Conservation (phyloP, 2,888 invertebrate species). For the Cantharis lateralis region DNA sequence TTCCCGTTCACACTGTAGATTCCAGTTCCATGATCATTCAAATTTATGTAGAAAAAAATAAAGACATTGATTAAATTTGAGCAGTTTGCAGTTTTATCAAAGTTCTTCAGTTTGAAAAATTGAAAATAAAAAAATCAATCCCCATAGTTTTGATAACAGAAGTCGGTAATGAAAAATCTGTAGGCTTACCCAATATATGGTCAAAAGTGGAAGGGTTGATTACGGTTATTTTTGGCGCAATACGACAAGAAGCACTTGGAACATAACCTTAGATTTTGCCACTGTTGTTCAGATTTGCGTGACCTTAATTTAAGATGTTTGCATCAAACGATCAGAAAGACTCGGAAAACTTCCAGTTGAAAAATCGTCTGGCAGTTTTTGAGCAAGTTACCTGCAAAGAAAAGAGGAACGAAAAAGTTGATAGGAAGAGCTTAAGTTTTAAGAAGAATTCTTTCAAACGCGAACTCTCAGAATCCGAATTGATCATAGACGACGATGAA, state of each 20-base stretch:
- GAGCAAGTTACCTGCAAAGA: conserved; percentile 47
- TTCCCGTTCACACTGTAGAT: conserved; percentile 56
- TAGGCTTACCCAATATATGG: background rate
- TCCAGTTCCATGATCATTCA: conserved; percentile 53
- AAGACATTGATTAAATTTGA: background rate
- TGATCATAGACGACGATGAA: conserved; percentile 44
- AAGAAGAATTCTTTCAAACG: conserved; percentile 25
- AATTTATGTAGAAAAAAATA: conserved; percentile 48
- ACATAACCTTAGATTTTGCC: background rate
- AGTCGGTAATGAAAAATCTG: background rate
- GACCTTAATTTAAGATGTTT: background rate
- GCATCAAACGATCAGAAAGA: background rate
- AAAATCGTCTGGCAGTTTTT: conserved; percentile 48
- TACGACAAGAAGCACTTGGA: background rate
- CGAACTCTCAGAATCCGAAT: conserved; percentile 42
- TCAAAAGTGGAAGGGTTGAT: background rate
- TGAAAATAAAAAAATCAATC: background rate
- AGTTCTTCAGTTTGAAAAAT: background rate
- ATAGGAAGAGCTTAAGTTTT: conserved; percentile 31
- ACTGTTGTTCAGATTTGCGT: background rate
- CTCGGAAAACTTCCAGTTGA: conserved; percentile 29
- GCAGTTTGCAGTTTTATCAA: background rate
- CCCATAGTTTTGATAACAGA: background rate
- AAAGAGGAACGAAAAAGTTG: conserved; percentile 25
- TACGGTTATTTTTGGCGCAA: background rate